phyloP scores from a whole-genome alignment of 2,113 vertebrate genomes.

The Mungos mungo region DNA sequence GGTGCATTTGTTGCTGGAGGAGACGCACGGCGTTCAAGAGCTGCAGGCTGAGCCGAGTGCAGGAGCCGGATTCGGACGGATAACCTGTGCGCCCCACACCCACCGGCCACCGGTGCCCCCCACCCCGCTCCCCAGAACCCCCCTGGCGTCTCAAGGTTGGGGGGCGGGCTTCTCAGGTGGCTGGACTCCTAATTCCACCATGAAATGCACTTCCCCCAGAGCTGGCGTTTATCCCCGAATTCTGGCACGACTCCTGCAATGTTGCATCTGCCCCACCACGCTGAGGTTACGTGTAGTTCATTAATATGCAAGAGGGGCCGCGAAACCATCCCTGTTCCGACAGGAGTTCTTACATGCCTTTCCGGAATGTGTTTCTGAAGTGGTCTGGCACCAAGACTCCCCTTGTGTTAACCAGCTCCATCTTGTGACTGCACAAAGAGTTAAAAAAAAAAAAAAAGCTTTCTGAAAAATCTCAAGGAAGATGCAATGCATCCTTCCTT shows the following conservation, averaged over 20 bases:
- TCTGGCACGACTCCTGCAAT: slow-evolving; percentile 63
- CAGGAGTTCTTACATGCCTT: slow-evolving; percentile 66
- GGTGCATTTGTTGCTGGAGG: slow-evolving; percentile 24
- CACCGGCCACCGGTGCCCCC: not conserved
- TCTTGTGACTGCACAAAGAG: slow-evolving; percentile 76
- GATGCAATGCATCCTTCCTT: slow-evolving; percentile 60
- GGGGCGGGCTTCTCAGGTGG: slow-evolving; percentile 49
- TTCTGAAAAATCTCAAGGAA: slow-evolving; percentile 80
- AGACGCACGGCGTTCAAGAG: slow-evolving; percentile 24
- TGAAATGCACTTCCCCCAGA: slow-evolving; percentile 70
- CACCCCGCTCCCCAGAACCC: not conserved
- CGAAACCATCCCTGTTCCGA: slow-evolving; percentile 68
- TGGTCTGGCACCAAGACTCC: slow-evolving; percentile 52
- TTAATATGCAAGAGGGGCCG: slow-evolving; percentile 76
- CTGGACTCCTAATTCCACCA: slow-evolving; percentile 69
- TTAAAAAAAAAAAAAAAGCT: slow-evolving; percentile 70
- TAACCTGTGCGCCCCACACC: not conserved
- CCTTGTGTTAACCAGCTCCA: slow-evolving; percentile 73
- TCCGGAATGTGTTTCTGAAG: slow-evolving; percentile 69
- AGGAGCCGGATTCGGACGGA: not conserved
- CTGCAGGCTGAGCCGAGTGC: not conserved
- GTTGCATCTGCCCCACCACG: slow-evolving; percentile 60
- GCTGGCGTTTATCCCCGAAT: slow-evolving; percentile 64
- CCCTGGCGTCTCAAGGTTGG: not conserved
- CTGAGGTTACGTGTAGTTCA: slow-evolving; percentile 72